Conservation (phyloP, 2,797 vertebrate species). For the Anas georgica region DNA sequence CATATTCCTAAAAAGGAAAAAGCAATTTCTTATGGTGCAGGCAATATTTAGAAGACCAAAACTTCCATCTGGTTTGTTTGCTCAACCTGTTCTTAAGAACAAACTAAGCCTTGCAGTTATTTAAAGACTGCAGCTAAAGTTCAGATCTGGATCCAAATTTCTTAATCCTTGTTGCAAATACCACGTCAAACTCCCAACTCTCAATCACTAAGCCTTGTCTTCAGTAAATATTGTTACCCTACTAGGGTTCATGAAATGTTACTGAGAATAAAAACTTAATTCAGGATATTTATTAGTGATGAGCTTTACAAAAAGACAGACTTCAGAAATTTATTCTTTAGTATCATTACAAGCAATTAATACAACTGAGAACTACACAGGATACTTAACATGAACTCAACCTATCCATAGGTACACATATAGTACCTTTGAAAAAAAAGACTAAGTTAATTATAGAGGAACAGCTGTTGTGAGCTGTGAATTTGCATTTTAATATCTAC, state of each 20-base stretch:
- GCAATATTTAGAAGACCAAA: background rate
- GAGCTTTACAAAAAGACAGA: background rate
- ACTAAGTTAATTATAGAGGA: background rate
- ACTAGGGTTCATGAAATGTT: background rate
- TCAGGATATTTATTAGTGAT: background rate
- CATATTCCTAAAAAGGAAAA: slow-evolving; percentile 84
- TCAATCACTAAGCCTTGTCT: background rate
- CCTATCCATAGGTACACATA: background rate
- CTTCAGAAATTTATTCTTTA: background rate
- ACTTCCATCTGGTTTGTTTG: background rate
- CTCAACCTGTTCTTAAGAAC: background rate
- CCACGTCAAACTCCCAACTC: background rate
- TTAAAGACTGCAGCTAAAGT: background rate
- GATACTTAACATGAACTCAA: background rate
- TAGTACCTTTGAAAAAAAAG: background rate
- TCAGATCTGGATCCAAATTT: background rate
- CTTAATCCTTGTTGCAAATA: background rate
- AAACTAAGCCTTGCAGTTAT: background rate
- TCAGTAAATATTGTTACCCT: background rate
- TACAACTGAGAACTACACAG: background rate
- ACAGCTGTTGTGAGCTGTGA: background rate
- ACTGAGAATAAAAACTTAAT: background rate
- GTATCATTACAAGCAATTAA: background rate
- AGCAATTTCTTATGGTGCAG: background rate
- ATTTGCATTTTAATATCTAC: background rate